These are phyloP conservation scores for Chaenodraco wilsoni DNA, from an alignment of 2,797 vertebrate species.

Conservation along the genomic window DNA sequence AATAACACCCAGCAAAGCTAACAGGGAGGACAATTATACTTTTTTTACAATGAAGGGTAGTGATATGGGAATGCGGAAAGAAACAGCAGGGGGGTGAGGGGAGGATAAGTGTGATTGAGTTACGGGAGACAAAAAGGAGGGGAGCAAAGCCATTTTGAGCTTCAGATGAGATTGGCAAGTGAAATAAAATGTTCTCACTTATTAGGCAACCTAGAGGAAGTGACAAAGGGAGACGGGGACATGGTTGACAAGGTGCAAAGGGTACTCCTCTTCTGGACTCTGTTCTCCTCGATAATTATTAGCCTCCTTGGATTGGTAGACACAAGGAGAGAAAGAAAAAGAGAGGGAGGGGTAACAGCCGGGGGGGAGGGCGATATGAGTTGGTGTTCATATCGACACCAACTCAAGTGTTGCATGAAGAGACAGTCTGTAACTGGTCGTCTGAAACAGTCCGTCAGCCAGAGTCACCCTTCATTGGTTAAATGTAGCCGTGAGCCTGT, in stretches of 20 bases:
- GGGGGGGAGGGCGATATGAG: neutral
- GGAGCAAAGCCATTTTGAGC: slow-evolving; percentile 45
- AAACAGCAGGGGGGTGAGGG: slow-evolving; percentile 25
- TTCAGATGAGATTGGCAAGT: slow-evolving; percentile 28
- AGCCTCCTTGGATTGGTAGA: slow-evolving; percentile 39
- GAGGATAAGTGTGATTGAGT: slow-evolving; percentile 40
- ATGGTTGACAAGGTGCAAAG: slow-evolving; percentile 49
- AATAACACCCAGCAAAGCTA: slow-evolving; percentile 4
- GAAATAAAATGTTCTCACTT: slow-evolving; percentile 56
- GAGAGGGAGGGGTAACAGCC: neutral
- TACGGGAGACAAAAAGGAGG: slow-evolving; percentile 14
- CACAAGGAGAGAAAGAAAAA: neutral
- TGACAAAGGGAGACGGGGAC: slow-evolving; percentile 35
- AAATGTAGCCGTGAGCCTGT: slow-evolving; percentile 53
- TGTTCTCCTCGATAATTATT: slow-evolving; percentile 66
- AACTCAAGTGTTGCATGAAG: slow-evolving; percentile 42
- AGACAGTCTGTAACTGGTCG: slow-evolving; percentile 57
- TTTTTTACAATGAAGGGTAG: neutral
- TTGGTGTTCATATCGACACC: slow-evolving; percentile 36
- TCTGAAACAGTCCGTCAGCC: slow-evolving; percentile 55
- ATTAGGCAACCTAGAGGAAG: slow-evolving; percentile 49
- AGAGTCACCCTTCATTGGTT: slow-evolving; percentile 62
- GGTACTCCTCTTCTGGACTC: slow-evolving; percentile 54
- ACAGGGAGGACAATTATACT: slow-evolving; percentile 30
- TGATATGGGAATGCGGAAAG: slow-evolving; percentile 46